phyloP scores from a whole-genome alignment of 2,113 vertebrate genomes.

The Saguinus imperator region DNA sequence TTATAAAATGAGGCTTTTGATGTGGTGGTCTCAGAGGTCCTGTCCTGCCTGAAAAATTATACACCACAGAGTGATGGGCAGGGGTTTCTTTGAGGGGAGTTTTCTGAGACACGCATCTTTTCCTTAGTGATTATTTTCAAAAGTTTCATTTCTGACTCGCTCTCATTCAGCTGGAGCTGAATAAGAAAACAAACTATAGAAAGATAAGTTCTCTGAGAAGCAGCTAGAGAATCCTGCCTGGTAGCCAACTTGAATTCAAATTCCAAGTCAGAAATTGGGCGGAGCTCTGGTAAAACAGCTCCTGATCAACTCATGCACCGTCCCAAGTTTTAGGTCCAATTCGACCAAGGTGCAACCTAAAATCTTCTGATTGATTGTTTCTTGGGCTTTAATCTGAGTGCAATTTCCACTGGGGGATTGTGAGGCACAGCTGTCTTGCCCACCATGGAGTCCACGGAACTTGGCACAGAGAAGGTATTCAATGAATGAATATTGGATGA shows the following conservation, averaged over 20 bases:
- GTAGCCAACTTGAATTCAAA: background rate
- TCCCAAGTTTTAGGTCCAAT: background rate
- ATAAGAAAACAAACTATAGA: background rate
- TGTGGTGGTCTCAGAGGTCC: background rate
- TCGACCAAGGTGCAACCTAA: background rate
- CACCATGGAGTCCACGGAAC: fast-evolving
- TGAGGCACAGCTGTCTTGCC: background rate
- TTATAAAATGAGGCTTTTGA: background rate
- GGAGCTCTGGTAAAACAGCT: background rate
- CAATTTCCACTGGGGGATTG: background rate
- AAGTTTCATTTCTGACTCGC: background rate
- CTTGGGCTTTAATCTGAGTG: background rate
- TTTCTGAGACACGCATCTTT: background rate
- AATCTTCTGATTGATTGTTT: background rate
- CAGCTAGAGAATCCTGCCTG: background rate
- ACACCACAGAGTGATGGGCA: fast-evolving
- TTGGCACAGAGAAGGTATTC: background rate
- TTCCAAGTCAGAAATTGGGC: background rate
- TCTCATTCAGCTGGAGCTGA: background rate
- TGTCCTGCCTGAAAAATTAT: background rate
- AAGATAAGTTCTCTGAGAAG: background rate
- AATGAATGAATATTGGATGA: background rate
- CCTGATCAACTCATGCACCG: no score
- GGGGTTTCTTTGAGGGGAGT: background rate
- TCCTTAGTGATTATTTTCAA: background rate